Percentiles rank a stretch among this genome's conserved stretches.
phyloP scores from a whole-genome alignment of 2,797 vertebrate genomes.

The Sciurus carolinensis region DNA sequence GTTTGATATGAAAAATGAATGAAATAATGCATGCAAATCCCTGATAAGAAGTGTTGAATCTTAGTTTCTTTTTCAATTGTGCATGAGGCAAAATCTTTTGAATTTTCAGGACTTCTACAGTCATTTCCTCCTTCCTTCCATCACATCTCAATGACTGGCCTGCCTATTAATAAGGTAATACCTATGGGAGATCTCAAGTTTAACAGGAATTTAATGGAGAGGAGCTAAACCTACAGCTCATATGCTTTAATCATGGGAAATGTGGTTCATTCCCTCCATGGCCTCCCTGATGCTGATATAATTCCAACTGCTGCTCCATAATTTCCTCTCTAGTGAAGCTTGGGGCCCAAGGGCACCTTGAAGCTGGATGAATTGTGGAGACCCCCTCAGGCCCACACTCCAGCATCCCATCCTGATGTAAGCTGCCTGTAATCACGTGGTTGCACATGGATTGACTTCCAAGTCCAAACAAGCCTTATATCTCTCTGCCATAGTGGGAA shows the following conservation, averaged over 20 bases:
- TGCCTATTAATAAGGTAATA: not conserved
- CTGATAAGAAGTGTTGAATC: not conserved
- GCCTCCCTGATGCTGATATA: not conserved
- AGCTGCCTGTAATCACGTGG: not conserved
- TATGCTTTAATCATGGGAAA: not conserved
- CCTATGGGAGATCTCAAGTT: not conserved
- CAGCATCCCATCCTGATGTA: no score
- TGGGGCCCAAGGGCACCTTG: not conserved
- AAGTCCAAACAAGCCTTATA: not conserved
- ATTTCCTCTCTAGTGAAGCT: not conserved
- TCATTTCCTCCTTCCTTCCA: not conserved
- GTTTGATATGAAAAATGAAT: not conserved
- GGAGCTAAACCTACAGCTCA: not conserved
- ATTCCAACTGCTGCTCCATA: not conserved
- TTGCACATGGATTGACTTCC: not conserved
- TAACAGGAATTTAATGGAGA: not conserved
- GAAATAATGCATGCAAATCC: not conserved
- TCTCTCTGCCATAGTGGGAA: not conserved
- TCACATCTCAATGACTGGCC: not conserved
- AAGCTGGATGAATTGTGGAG: not conserved
- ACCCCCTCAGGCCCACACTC: fast-evolving
- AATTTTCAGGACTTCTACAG: not conserved
- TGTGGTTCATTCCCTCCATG: not conserved
- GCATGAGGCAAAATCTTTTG: not conserved
- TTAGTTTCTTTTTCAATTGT: not conserved